Evolutionary conservation across 2,113 vertebrate species (phyloP), one percentile per base, ranked within the genome.

Genomic region (Cyrtonyx montezumae): DNA sequence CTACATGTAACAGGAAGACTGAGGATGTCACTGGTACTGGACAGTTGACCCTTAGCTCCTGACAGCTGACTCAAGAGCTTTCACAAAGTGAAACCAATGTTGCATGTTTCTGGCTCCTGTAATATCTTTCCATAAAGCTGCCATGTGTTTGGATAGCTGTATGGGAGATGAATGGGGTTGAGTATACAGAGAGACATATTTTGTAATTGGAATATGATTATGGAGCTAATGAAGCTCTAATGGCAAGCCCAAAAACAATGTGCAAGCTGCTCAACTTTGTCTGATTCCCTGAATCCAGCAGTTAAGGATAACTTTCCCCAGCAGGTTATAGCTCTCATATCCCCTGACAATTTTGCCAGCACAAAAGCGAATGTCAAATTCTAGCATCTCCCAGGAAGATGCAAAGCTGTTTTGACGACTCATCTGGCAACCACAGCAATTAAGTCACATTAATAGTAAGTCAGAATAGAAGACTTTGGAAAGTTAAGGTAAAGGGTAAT

Each of bases 381-480:
- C 56, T 71, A 66, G 40, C 45, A 62, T 68, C 15, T 9, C 40
- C 30, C 53, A 83, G 66, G 51, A 89, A 85, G 48, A 75, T 37
- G 62, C 55, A 87, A 86, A 96, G 40, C 74, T 84, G 69, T 79
- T 96, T 79, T 75, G 56, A 69, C 69, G 63, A 95, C 30, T 73
- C 67, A 92, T 88, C 59, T 88, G 78, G 71, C 61, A 93, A 80
- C 21, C 42, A 62, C 36, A 71, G n/a, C 48, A 84, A 59, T 28
- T 59, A 71, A 76, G 28, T 73, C 48, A 43, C 46, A 42, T 84
- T 79, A 80, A 79, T 79, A 91, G 21, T 36, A 63, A 92, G n/a
- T 51, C 63, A 68, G 59, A 85, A 78, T 8, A 37, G 45, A 76
- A 91, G 80, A 86, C 36, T 71, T 75, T 11, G n/a, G 71, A 73